Base-by-base conservation (phyloP, 2,113 vertebrate genomes). In the Tichodroma muraria region DNA sequence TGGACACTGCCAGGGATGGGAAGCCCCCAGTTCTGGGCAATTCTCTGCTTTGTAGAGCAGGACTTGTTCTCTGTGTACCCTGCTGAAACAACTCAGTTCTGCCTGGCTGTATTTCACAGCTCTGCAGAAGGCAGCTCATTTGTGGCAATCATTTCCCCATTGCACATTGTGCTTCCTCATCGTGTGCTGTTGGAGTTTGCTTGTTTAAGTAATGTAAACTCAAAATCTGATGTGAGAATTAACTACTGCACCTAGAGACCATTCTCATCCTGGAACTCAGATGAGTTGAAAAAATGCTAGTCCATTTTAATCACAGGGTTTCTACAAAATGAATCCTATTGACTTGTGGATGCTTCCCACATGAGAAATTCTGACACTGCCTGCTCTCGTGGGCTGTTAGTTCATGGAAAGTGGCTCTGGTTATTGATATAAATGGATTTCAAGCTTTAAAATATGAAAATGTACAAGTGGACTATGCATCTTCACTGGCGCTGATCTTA, bases 401-500 rank as follows among this genome's bases (percentile, higher is more conserved):
- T 30, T 82, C 65, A 76, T 40, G 45, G 77, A 28, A 86, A 45
- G 37, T 77, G 72, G 11, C n/a, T 85, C 40, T 69, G 40, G 50
- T 25, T 45, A 86, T 89, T 65, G 84, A 30, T 38, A 65, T 33
- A 83, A 86, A 88, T 83, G 49, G 42, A 69, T 96, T 73, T 77
- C 27, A 42, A 27, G 30, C 50, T 78, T 80, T 78, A 21, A 57
- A 91, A 52, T 84, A 84, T 2, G 4, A 56, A 89, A 87, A 60
- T 27, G 21, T 38, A 10, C 23, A 33, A 64, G 38, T 33, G 14
- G 47, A 13, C 6, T 30, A 14, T 63, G 11, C 40, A 52, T 81
- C 79, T 64, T 79, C 50, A 30, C 64, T 78, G 33, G 8, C 37
- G 19, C 47, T 37, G 85, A 72, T 70, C 72, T 92, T 61, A 28